Evolutionary conservation across 2,797 vertebrate genomes (phyloP), one percentile per base, ranked within the genome.

Genomic region (Rhinatrema bivittatum): DNA sequence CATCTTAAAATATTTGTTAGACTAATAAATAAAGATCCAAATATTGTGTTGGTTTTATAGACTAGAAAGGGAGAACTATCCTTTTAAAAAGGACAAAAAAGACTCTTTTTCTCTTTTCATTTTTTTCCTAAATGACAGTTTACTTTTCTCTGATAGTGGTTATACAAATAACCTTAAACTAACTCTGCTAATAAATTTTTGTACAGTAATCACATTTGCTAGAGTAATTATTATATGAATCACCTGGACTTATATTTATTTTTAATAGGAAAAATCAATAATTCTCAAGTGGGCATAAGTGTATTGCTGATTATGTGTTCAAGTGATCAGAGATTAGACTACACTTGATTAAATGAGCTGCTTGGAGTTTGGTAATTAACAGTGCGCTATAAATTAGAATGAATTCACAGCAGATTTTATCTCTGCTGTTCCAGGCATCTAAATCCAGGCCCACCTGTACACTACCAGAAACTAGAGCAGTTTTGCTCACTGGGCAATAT

Each of bases 181-280:
- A 74, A 78, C 75, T 74, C 62, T 40, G 73, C 30, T 58, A 68
- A 70, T 78, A 45, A 70, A 50, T 73, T 75, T 61, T 46, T 54
- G 61, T 50, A 32, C 29, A 56, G 32, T 72, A 75, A 72, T 76
- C 6, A 2, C 36, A 62, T 72, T 78, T 74, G 35, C 50, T 65
- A 35, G 57, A 58, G 51, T 76, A 70, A 78, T 74, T 76, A 59
- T 74, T 67, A 42, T 61, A 67, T 56, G 32, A 55, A 59, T 79
- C 62, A 78, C 65, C 50, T 70, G 47, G 45, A 66, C 51, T 27
- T 50, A 16, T 62, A 4, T 65, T 78, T 68, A 46, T 59, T 64
- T n/a, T 63, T 73, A 70, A 69, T 49, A 58, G 43, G 55, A 60
- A 66, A 56, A 72, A 72, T 76, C 56, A 72, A 60, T 72, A 72